Base-by-base conservation (phyloP, 2,797 vertebrate genomes). In the Hyperoplus lanceolatus region DNA sequence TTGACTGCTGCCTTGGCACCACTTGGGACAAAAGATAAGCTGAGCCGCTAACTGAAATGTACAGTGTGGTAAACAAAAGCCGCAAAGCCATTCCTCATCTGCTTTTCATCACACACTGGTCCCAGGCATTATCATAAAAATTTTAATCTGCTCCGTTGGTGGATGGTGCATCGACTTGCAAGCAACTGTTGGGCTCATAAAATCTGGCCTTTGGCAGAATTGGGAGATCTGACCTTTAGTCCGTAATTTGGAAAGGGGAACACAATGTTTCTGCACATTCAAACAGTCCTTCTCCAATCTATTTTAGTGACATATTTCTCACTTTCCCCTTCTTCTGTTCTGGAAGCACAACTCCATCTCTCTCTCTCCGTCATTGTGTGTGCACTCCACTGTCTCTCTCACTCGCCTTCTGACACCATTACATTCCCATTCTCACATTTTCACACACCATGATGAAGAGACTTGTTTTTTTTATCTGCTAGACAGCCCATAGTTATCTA, bases 121-220 rank as follows among this genome's bases (percentile, higher is more conserved):
- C 18, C 3, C 72, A 68, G 41, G 62, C 72, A 80, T 90, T 68
- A 81, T 76, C 63, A 80, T 84, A 78, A 77, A 71, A 84, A 77
- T 11, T 60, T 1, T 49, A 38, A 67, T 79, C 43, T 41, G 1
- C 45, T 75, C 29, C 36, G 6, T 15, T 15, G 54, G 61, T 11
- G 43, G 61, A 71, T 48, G 46, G 69, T 59, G 65, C 38, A 67
- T 80, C 68, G 73, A 72, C 68, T 21, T 16, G 60, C 29, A 46
- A 62, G 59, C 15, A 66, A 18, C 9, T 73, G 29, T 55, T 75
- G 6, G 21, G 43, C 70, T 85, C 56, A 75, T 83, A 73, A 83
- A 83, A 68, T 42, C 53, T 80, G 75, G 69, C 68, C 56, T 81
- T 84, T 70, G 64, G 57, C 56, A 65, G 54, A 57, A 62, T 15